A percentile compares a stretch with the other conserved stretches of the same genome.
These are phyloP conservation scores for Polypedilum pembai DNA, from an alignment of 1,140 invertebrate species.

Conservation along the genomic window DNA sequence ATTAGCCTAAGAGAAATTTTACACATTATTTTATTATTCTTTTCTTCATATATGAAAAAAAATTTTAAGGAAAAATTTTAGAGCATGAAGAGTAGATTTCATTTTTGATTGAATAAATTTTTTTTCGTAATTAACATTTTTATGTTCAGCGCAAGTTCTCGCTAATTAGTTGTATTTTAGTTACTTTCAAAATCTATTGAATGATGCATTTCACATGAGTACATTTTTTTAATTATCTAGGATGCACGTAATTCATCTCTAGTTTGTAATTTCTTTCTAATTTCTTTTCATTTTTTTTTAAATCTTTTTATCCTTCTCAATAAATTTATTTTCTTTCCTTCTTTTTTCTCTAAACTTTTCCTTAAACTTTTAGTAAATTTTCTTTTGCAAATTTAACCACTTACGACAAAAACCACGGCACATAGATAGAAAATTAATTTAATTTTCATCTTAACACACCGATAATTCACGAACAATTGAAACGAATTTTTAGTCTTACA, in stretches of 20 bases:
- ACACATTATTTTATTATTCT: slow-evolving; percentile 31
- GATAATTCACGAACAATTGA: slow-evolving; percentile 28
- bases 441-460: slow-evolving; percentile 26
- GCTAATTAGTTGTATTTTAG: not conserved
- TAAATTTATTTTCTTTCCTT: not conserved
- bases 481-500: slow-evolving; percentile 21
- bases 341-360: not conserved
- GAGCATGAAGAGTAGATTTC: not conserved
- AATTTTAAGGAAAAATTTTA: slow-evolving; percentile 26
- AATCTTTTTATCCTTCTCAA: not conserved
- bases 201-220: slow-evolving; percentile 3
- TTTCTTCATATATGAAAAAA: not conserved
- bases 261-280: not conserved
- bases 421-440: slow-evolving; percentile 18
- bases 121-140: not conserved
- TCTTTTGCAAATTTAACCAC: slow-evolving; percentile 26
- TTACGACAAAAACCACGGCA: not conserved
- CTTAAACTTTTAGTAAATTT: slow-evolving; percentile 2
- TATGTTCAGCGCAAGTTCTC: not conserved
- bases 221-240: not conserved
- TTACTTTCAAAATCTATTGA: not conserved
- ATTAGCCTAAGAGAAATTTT: not conserved
- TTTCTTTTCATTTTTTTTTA: not conserved
- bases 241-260: not conserved
- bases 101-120: not conserved